Evolutionary conservation across 1,140 invertebrate genomes (phyloP).

Genomic region (Zaprionus vittiger): DNA sequence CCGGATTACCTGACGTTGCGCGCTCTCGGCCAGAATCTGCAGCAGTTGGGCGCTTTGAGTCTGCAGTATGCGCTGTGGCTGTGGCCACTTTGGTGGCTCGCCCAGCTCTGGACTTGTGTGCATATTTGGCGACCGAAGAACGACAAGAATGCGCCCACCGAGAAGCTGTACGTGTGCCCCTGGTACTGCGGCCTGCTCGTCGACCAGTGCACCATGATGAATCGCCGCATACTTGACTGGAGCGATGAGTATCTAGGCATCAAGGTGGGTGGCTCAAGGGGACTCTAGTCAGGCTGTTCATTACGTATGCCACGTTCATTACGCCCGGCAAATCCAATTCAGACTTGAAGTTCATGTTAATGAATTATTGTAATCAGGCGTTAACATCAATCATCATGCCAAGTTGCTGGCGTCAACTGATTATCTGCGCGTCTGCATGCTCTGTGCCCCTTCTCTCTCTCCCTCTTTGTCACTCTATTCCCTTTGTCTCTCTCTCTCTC

Average conservation of each 20-base stretch:
- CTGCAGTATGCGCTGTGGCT: conserved; percentile 89
- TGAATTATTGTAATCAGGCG: conserved; percentile 74
- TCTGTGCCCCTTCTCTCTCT: background rate
- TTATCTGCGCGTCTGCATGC: conserved; percentile 13
- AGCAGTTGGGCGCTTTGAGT: conserved; percentile 65
- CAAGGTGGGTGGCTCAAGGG: conserved; percentile 87
- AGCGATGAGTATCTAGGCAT: conserved; percentile 91
- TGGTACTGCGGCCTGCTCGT: conserved; percentile 93
- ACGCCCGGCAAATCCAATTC: conserved; percentile 34
- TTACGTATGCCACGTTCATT: conserved; percentile 28
- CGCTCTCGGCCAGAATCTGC: conserved; percentile 60
- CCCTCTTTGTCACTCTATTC: background rate
- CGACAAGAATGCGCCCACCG: conserved; percentile 91
- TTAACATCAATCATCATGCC: conserved; percentile 65
- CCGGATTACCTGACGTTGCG: conserved; percentile 89
- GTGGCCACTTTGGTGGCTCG: conserved; percentile 91
- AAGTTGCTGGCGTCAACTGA: conserved; percentile 31
- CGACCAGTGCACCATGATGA: conserved; percentile 94
- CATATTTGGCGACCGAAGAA: conserved; percentile 93
- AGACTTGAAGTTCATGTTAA: conserved; percentile 53
- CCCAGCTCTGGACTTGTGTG: conserved; percentile 92
- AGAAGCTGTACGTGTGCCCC: conserved; percentile 92
- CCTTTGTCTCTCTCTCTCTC: conserved; percentile 17
- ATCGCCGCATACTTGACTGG: conserved; percentile 90
- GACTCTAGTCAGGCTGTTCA: background rate